phyloP scores from a whole-genome alignment of 2,888 invertebrate genomes.

The Pristionchus maxplancki region DNA sequence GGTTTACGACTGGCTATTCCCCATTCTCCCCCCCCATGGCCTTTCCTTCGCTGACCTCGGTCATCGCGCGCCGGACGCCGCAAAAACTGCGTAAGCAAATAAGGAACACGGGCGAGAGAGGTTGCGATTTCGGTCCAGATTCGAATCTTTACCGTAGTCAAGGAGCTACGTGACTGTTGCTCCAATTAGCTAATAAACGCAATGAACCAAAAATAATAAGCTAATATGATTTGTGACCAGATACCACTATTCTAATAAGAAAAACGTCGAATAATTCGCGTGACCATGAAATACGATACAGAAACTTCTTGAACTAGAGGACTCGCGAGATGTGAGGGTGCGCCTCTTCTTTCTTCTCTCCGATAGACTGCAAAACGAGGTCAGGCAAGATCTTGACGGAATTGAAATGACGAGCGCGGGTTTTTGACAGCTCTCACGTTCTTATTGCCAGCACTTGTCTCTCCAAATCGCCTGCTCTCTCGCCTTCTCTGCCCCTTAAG shows the following conservation, averaged over 20 bases:
- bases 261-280: no score
- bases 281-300: not conserved
- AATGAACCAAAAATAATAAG: no score
- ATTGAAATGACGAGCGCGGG: not conserved
- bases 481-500: no score
- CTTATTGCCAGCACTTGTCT: not conserved
- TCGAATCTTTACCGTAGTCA: not conserved
- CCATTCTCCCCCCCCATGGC: not conserved
- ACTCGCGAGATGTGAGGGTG: not conserved
- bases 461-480: no score
- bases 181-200: no score
- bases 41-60: no score
- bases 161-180: no score
- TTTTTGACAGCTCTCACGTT: conserved; percentile 23
- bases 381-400: conserved; percentile 1
- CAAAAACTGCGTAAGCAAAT: conserved; percentile 39
- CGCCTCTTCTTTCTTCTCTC: not conserved
- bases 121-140: not conserved
- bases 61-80: conserved; percentile 24
- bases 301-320: not conserved
- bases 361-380: conserved; percentile 22
- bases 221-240: no score
- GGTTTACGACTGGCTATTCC: not conserved
- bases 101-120: not conserved
- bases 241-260: no score